These are phyloP conservation scores for Chelon labrosus DNA, from an alignment of 2,797 vertebrate species.

Conservation along the genomic window DNA sequence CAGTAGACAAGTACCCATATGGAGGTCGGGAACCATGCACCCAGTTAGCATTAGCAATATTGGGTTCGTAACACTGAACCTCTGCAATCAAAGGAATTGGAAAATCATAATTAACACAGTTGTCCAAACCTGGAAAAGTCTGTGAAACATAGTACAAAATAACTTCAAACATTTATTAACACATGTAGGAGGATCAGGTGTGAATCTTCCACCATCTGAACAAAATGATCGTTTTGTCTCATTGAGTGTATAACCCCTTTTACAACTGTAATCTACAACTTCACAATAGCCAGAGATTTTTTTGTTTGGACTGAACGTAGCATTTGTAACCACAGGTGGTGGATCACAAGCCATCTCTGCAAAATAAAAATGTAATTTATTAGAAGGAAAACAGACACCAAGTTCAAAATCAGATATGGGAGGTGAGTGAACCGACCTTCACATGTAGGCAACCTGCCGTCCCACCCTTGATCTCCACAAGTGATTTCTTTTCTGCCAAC, in stretches of 20 bases:
- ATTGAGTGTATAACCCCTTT: rapidly evolving
- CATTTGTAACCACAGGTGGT: rapidly evolving
- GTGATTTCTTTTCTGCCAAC: rapidly evolving
- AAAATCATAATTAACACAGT: neutral
- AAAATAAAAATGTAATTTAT: conserved; percentile 30
- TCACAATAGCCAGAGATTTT: rapidly evolving
- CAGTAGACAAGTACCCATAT: neutral
- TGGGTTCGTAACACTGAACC: conserved; percentile 6
- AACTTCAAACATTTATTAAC: conserved; percentile 25
- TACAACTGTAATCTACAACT: conserved; percentile 18
- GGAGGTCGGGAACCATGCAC: conserved; percentile 3
- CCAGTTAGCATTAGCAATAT: rapidly evolving
- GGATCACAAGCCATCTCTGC: conserved; percentile 49
- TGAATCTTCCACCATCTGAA: conserved; percentile 5
- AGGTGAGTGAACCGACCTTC: conserved; percentile 59
- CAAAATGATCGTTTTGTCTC: conserved; percentile 12
- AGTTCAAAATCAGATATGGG: neutral
- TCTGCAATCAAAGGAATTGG: conserved; percentile 25
- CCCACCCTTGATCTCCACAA: conserved; percentile 33
- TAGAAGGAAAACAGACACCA: conserved; percentile 5
- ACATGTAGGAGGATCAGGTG: conserved; percentile 52
- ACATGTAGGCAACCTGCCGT: neutral
- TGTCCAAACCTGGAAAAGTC: no score
- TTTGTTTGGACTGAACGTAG: rapidly evolving
- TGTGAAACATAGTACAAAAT: no score